These are phyloP conservation scores for Nesidiocoris tenuis DNA, from an alignment of 2,888 invertebrate species.

Conservation along the genomic window DNA sequence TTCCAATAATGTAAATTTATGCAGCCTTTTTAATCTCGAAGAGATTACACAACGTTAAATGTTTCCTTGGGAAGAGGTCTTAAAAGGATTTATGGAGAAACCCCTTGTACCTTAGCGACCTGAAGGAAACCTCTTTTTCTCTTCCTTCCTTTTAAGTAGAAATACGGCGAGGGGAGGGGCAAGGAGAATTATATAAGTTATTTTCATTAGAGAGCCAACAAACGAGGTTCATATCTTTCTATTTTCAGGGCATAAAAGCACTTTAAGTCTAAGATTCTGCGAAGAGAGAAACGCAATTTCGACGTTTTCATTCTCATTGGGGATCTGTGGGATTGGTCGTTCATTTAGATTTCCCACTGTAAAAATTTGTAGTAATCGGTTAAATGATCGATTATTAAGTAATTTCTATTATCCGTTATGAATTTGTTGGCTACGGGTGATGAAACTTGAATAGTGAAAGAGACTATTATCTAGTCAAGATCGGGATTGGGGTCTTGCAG, in stretches of 20 bases:
- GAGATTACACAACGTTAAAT: constrained; percentile 14
- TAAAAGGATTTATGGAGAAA: not conserved
- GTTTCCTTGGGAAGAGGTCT: not conserved
- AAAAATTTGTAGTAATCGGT: too few species aligned
- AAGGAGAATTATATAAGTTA: not conserved
- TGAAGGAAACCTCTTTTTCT: not conserved
- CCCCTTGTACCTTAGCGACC: not conserved
- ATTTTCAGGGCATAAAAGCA: not conserved
- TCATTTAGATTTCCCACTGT: too few species aligned
- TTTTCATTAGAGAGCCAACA: not conserved
- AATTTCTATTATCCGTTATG: too few species aligned
- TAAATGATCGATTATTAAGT: too few species aligned
- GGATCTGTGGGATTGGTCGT: too few species aligned
- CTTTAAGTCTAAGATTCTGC: too few species aligned
- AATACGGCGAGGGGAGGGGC: not conserved
- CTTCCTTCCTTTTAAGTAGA: not conserved
- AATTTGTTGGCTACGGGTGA: too few species aligned
- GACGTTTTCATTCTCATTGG: not conserved
- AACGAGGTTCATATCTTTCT: not conserved
- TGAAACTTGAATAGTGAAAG: too few species aligned
- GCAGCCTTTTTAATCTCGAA: constrained; percentile 34
- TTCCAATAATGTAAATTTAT: constrained; percentile 28
- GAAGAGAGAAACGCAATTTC: not conserved
- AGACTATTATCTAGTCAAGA: too few species aligned
- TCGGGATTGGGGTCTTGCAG: too few species aligned